Evolutionary conservation across 92 coral and sea anemone species (phyloP).

Genomic region (Palythoa heliodiscus): DNA sequence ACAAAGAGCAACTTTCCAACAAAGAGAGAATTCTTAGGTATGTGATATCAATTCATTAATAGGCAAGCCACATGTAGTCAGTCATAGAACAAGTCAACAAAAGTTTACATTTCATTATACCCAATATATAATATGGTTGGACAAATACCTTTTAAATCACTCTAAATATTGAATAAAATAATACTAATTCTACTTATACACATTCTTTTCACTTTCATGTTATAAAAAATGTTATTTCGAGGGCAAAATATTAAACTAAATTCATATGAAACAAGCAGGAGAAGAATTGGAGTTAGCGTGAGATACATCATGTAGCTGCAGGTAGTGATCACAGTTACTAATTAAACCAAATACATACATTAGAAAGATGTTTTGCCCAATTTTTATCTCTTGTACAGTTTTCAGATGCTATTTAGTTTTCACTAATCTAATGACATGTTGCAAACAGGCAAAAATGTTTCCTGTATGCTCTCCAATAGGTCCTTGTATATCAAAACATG

Average conservation of each 20-base stretch:
- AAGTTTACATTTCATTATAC: not conserved
- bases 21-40: slow-evolving; percentile 51
- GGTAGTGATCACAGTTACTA: not conserved
- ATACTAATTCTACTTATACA: too few relatives aligned
- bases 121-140: not conserved
- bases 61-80: not conserved
- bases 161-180: not conserved
- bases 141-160: not conserved
- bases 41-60: not conserved
- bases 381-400: not conserved
- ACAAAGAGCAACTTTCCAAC: slow-evolving; percentile 50
- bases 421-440: not conserved
- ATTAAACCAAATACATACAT: not conserved
- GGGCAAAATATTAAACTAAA: not conserved
- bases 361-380: not conserved
- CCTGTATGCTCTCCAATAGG: slow-evolving; percentile 19
- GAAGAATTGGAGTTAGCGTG: not conserved
- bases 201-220: too few relatives aligned
- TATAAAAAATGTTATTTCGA: too few relatives aligned
- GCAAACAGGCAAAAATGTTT: not conserved
- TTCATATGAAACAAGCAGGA: not conserved
- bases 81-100: slow-evolving; percentile 5
- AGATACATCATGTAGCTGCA: not conserved
- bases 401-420: too few relatives aligned
- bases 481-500: slow-evolving; percentile 52